Conservation (phyloP, 2,797 vertebrate species). For the Ambastaia sidthimunki region DNA sequence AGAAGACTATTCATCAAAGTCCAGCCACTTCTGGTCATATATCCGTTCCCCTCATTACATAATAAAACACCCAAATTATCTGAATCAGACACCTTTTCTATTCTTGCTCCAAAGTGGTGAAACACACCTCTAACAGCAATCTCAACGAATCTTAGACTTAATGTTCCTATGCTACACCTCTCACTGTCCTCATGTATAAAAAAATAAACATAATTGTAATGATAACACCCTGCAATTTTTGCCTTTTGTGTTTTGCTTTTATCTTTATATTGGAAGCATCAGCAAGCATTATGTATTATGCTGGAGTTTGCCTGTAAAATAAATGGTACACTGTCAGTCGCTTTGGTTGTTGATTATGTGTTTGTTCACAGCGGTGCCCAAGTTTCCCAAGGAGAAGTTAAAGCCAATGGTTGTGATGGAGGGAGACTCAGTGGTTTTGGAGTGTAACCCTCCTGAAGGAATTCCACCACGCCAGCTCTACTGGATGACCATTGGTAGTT, state of each 20-base stretch:
- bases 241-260: too few relatives aligned
- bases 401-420: slow-evolving; percentile 82
- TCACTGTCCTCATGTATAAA: background rate
- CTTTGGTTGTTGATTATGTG: background rate
- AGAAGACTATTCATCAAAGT: background rate
- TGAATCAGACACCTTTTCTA: background rate
- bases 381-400: slow-evolving; percentile 89
- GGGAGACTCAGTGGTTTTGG: slow-evolving; percentile 84
- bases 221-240: too few relatives aligned
- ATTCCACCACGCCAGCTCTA: slow-evolving; percentile 86
- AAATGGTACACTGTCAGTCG: background rate
- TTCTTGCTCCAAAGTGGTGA: background rate
- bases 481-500: slow-evolving; percentile 90
- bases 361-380: slow-evolving; percentile 76
- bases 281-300: background rate
- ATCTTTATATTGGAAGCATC: too few relatives aligned
- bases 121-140: background rate
- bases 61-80: background rate
- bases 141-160: background rate
- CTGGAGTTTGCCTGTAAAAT: background rate
- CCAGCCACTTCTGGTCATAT: background rate
- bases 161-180: background rate
- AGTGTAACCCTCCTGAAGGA: slow-evolving; percentile 89
- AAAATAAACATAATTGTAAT: too few relatives aligned
- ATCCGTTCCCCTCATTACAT: background rate